Evolutionary conservation across 2,113 vertebrate species (phyloP).

Genomic region (Charina bottae): DNA sequence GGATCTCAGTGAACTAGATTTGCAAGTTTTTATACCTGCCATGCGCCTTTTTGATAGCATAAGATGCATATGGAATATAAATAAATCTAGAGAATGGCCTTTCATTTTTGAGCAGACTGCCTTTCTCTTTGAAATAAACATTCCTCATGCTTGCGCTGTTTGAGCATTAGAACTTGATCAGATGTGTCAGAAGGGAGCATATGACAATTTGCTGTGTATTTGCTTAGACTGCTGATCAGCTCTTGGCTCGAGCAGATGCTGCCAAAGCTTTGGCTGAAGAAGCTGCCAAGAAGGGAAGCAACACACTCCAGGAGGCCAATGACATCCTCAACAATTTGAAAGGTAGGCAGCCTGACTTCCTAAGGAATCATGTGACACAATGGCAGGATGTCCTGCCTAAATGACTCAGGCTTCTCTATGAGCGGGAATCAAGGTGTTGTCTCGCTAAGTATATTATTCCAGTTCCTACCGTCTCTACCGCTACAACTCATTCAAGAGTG

Average conservation of each 20-base stretch:
- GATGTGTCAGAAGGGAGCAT: accelerated
- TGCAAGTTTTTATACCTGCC: neutral
- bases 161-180: neutral
- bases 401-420: neutral
- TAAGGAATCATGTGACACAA: neutral
- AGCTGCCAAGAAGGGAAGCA: conserved; percentile 87
- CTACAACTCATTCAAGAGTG: neutral
- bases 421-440: neutral
- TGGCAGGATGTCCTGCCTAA: too few species aligned
- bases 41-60: neutral
- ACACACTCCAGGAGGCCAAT: conserved; percentile 89
- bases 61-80: neutral
- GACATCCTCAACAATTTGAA: conserved; percentile 89
- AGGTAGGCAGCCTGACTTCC: conserved; percentile 73
- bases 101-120: neutral
- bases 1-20: neutral
- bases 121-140: neutral
- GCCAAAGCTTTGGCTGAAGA: conserved; percentile 94
- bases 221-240: conserved; percentile 92
- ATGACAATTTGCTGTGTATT: neutral
- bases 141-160: neutral
- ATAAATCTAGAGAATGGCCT: neutral
- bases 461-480: neutral
- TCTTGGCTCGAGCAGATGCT: conserved; percentile 93
- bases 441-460: neutral